Base-by-base conservation (phyloP, 2,797 vertebrate species). In the Cossypha polioptera region DNA sequence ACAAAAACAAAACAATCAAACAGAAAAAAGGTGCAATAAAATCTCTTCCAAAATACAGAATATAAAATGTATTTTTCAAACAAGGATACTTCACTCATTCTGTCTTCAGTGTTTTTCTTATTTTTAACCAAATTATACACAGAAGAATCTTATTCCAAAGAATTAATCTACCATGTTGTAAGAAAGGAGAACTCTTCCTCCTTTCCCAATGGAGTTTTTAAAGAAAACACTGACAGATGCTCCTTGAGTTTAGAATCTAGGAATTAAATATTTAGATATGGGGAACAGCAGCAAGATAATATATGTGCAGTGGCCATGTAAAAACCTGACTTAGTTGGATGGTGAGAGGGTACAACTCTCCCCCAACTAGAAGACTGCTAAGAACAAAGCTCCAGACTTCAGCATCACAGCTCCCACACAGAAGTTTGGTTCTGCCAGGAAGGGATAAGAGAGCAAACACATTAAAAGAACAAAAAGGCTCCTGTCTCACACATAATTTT, bases 41-140 rank as follows among this genome's bases (percentile, higher is more conserved):
- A 58, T 47, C 6, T 48, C 35, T 72, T 91, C 57, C 68, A 86
- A 67, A 80, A 35, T 13, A 65, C 33, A 50, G 68, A 83, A 50
- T 33, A 55, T 20, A 79, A 88, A 86, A 81, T 29, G 28, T 11
- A 45, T 88, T 88, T 95, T 95, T 88, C 76, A 74, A 86, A 91
- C 17, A 17, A 53, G 47, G 11, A 95, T 35, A 65, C 38, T 85
- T 79, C 55, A 76, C 19, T 91, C n/a, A 29, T 63, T 80, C n/a
- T 77, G 45, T 85, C 63, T 86, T 73, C 33, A 38, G 53, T 20
- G 14, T 13, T 69, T 63, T 65, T 42, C 57, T 69, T 47, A 24
- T 80, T 86, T 88, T 73, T 19, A 82, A 75, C 38, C 13, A 55
- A 72, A 71, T 54, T 58, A 47, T 16, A 43, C 20, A 24, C 19